A percentile compares a stretch with the other conserved stretches of the same genome.
phyloP scores from a whole-genome alignment of 1,140 invertebrate species.

The Steinernema khuongi region DNA sequence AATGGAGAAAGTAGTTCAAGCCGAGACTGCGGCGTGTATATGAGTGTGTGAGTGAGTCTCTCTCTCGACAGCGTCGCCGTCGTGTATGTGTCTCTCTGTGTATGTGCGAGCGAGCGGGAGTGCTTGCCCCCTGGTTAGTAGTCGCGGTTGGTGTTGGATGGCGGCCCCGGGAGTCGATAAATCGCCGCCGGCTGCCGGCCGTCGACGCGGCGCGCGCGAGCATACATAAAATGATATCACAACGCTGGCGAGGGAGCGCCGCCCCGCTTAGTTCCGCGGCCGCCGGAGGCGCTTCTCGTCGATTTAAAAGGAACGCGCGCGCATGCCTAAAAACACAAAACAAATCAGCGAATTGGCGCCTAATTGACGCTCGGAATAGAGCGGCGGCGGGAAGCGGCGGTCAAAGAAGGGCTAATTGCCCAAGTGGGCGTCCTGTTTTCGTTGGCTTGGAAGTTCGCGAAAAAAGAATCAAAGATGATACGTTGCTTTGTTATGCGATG shows the following conservation, averaged over 20 bases:
- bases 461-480: no score
- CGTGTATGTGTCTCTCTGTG: not conserved
- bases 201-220: not conserved
- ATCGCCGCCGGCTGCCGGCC: constrained; percentile 13
- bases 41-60: constrained; percentile 14
- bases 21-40: constrained; percentile 7
- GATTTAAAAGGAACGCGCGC: not conserved
- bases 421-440: not conserved
- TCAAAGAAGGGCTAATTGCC: not conserved
- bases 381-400: not conserved
- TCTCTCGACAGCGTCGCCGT: not conserved
- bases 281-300: not conserved
- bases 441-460: no score
- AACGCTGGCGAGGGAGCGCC: not conserved
- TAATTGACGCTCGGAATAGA: constrained; percentile 12
- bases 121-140: constrained; percentile 7
- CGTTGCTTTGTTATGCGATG: no score
- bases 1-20: no score
- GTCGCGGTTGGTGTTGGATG: constrained; percentile 14
- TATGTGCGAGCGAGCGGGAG: not conserved
- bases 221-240: constrained; percentile 17
- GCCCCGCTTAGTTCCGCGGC: not conserved
- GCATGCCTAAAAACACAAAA: constrained; percentile 14
- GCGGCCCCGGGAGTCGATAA: constrained; percentile 14
- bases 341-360: constrained; percentile 15